These are phyloP conservation scores for Heliconius ismenius DNA, from an alignment of 2,888 invertebrate species.

Conservation along the genomic window DNA sequence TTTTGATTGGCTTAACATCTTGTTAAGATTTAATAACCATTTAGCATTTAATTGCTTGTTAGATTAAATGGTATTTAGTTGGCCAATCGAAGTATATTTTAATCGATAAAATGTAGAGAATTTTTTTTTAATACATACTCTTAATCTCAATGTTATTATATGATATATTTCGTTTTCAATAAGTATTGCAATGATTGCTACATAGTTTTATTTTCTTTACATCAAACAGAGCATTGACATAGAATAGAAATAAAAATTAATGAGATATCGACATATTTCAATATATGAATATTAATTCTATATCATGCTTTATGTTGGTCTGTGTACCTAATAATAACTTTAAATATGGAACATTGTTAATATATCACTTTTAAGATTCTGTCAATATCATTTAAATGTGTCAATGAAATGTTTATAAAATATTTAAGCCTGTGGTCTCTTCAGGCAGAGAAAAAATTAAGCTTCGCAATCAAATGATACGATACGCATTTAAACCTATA, in stretches of 20 bases:
- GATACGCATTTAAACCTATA: too few species aligned
- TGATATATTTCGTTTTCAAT: not conserved
- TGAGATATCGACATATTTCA: conserved; percentile 9
- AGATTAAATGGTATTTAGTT: not conserved
- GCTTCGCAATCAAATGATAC: too few species aligned
- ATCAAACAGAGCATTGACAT: not conserved
- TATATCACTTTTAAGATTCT: too few species aligned
- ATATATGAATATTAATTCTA: conserved; percentile 14
- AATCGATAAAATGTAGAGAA: not conserved
- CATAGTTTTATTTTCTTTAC: conserved; percentile 1
- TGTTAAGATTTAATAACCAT: not conserved
- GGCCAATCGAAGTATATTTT: not conserved
- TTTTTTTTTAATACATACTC: not conserved
- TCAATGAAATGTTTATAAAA: too few species aligned
- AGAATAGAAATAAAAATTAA: conserved; percentile 6
- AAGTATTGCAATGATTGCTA: conserved; percentile 5
- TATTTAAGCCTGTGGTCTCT: too few species aligned
- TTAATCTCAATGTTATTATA: too few species aligned
- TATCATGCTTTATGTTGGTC: not conserved
- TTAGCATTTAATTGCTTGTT: not conserved
- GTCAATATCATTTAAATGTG: too few species aligned
- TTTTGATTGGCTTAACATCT: not conserved
- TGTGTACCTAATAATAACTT: not conserved
- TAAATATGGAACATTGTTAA: too few species aligned
- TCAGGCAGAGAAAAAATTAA: too few species aligned